Percentiles rank a stretch among this genome's conserved stretches.
phyloP scores from a whole-genome alignment of 2,113 vertebrate genomes.

The Vulpes lagopus region DNA sequence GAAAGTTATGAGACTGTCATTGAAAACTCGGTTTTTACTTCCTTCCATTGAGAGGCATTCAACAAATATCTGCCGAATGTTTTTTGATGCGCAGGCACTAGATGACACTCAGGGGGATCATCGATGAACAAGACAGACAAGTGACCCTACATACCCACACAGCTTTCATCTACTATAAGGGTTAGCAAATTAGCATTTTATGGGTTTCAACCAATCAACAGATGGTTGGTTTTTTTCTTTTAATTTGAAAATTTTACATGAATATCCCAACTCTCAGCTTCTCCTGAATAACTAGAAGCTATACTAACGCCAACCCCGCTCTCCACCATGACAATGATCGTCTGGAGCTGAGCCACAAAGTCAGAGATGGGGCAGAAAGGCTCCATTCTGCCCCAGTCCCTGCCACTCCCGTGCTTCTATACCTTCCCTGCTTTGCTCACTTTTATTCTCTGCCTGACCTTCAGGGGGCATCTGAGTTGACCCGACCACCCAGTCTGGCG shows the following conservation, averaged over 20 bases:
- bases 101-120: background rate
- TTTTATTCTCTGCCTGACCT: background rate
- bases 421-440: background rate
- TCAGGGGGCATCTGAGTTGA: background rate
- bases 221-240: background rate
- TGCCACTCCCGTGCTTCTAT: fast-evolving
- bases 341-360: fast-evolving
- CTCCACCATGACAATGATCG: background rate
- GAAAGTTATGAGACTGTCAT: background rate
- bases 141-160: background rate
- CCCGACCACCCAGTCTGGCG: background rate
- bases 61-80: background rate
- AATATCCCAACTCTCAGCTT: background rate
- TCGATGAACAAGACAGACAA: background rate
- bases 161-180: background rate
- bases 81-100: background rate
- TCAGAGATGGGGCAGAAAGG: fast-evolving
- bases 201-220: background rate
- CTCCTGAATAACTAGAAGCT: background rate
- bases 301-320: fast-evolving
- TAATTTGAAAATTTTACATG: background rate
- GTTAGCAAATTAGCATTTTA: too few species aligned
- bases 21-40: background rate
- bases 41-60: background rate
- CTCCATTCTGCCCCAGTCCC: background rate